Evolutionary conservation across 2,888 invertebrate genomes (phyloP).

Genomic region (Hemistola chrysoprasaria): DNA sequence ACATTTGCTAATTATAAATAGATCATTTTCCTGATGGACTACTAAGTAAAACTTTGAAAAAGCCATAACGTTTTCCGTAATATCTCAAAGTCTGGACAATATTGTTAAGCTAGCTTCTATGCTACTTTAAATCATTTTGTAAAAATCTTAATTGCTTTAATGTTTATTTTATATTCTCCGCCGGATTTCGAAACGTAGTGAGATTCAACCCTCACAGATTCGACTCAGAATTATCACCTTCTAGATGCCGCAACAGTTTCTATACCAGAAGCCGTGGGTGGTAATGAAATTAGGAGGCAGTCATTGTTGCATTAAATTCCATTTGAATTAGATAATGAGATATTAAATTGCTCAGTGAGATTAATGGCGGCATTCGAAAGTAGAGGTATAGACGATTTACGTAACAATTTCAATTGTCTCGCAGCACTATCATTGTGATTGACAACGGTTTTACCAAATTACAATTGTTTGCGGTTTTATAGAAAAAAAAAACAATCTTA

Average conservation of each 20-base stretch:
- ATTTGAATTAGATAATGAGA: conserved; percentile 63
- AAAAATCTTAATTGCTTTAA: no score
- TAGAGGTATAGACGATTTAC: conserved; percentile 29
- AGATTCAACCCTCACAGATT: conserved; percentile 4
- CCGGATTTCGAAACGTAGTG: conserved; percentile 12
- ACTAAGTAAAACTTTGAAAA: no score
- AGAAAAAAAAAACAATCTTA: no score
- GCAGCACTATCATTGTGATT: conserved; percentile 39
- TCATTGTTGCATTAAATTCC: conserved; percentile 75
- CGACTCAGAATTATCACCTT: conserved; percentile 16
- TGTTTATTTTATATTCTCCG: no score
- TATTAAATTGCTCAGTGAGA: conserved; percentile 45
- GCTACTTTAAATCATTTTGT: no score
- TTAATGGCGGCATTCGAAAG: conserved; percentile 46
- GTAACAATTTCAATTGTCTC: conserved; percentile 37
- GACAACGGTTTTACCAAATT: no score
- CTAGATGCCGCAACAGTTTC: conserved; percentile 6
- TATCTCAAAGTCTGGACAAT: no score
- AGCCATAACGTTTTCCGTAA: no score
- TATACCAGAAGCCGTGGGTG: conserved; percentile 53
- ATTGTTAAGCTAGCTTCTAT: no score
- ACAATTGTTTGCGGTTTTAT: no score
- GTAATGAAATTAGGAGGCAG: conserved; percentile 73
- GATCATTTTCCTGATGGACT: no score
- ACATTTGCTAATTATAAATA: conserved; percentile 7